These are phyloP conservation scores for Cheilosia pagana DNA, from an alignment of 2,888 invertebrate genomes.

Conservation along the genomic window DNA sequence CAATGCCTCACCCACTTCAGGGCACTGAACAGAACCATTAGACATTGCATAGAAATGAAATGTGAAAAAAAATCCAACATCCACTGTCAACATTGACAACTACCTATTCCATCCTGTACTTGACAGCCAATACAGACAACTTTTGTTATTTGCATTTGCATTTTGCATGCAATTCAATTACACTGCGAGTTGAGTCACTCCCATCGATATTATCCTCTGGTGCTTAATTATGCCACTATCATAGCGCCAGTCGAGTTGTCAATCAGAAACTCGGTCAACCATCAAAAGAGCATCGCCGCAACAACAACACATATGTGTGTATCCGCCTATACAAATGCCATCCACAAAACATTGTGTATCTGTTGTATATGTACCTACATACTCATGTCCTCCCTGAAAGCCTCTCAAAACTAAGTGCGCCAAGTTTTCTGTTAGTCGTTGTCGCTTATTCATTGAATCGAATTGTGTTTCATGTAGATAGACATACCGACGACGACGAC, in stretches of 20 bases:
- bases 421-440: conserved; percentile 39
- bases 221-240: conserved; percentile 57
- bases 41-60: background rate
- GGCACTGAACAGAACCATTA: too few relatives aligned
- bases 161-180: conserved; percentile 29
- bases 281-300: conserved; percentile 53
- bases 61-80: background rate
- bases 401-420: conserved; percentile 56
- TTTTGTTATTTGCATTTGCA: background rate
- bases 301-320: background rate
- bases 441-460: conserved; percentile 55
- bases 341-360: background rate
- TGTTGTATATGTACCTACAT: background rate
- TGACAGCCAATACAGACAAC: background rate
- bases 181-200: conserved; percentile 36
- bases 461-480: conserved; percentile 61
- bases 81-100: background rate
- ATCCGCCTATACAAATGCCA: background rate
- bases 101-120: background rate
- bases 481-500: conserved; percentile 58
- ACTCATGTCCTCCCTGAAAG: conserved; percentile 33
- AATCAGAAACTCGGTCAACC: conserved; percentile 66
- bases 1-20: too few relatives aligned
- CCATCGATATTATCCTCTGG: conserved; percentile 19
- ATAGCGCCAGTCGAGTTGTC: conserved; percentile 65